Evolutionary conservation across 1,140 invertebrate genomes (phyloP), one percentile per base, ranked within the genome.

Genomic region (Zeugodacus cucurbitae): DNA sequence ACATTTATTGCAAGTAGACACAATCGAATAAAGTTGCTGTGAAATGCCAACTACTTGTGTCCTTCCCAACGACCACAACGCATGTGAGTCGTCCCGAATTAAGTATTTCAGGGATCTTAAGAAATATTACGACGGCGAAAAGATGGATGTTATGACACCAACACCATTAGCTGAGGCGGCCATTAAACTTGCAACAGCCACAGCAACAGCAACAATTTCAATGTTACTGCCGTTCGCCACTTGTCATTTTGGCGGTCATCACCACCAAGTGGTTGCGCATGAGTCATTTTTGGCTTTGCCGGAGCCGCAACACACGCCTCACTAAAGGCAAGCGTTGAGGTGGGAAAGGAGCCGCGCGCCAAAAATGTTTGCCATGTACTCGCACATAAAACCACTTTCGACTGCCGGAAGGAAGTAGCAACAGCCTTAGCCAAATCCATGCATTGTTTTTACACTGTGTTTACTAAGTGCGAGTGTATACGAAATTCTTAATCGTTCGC

Each of bases 241-340:
- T 82, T 82, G 22, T 82, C 74, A 82, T 82, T 82, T 82, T 48
- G 74, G 74, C 74, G 74, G 74, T 82, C 74, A 82, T 82, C 74
- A 41, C 74, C 74, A 54, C 74, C 74, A 82, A 82, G 37, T 82
- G n/a, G 41, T 41, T 82, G 74, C 44, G 74, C 48, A 82, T 82
- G 74, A 82, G 41, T 82, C 74, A 82, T 82, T 3, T 17, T 22
- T 41, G 22, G 17, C 74, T 6, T 82, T 82, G 74, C 37, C 7
- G n/a, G 22, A 44, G 41, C 41, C 20, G 70, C 70, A 3, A 22
- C 22, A 82, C 74, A 82, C n/a, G n/a, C n/a, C n/a, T 48, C 22
- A 54, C 41, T 0, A 82, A 48, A 41, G 3, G n/a, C 74, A 4
- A 20, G 22, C 74, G 44, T 7, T 82, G 41, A 48, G 29, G 37